These are phyloP conservation scores for Chrysotoxum bicinctum DNA, from an alignment of 2,888 invertebrate species.

Conservation along the genomic window DNA sequence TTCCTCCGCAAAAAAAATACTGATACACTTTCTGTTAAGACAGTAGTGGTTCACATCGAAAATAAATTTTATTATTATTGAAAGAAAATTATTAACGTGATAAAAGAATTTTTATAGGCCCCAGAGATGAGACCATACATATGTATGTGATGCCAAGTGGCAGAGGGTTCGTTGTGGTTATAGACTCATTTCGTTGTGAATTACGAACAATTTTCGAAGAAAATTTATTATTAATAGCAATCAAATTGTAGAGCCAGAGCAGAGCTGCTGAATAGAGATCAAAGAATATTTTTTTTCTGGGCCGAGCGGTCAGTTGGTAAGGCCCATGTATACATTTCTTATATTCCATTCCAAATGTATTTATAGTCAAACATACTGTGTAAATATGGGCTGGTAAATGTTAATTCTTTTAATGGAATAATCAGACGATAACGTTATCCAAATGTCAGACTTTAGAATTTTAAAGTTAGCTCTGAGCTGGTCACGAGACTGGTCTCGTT, in stretches of 20 bases:
- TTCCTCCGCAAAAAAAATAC: not conserved
- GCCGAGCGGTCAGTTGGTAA: not conserved
- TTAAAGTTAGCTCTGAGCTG: too few species aligned
- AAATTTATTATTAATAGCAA: not conserved
- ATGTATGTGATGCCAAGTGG: slow-evolving; percentile 7
- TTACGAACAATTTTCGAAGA: not conserved
- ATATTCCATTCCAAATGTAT: too few species aligned
- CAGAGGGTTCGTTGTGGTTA: not conserved
- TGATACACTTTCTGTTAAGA: not conserved
- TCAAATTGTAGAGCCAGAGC: not conserved
- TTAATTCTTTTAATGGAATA: too few species aligned
- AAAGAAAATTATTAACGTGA: slow-evolving; percentile 14
- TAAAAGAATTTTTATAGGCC: slow-evolving; percentile 27
- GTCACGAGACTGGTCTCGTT: too few species aligned
- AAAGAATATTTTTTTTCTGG: not conserved
- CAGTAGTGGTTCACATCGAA: slow-evolving; percentile 15
- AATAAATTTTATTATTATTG: slow-evolving; percentile 22
- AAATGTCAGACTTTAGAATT: too few species aligned
- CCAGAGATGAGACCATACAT: not conserved
- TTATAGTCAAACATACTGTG: too few species aligned
- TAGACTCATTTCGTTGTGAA: slow-evolving; percentile 10
- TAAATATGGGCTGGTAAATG: too few species aligned
- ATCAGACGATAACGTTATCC: too few species aligned
- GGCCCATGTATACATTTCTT: too few species aligned
- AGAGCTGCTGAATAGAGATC: not conserved